Evolutionary conservation across 2,797 vertebrate species (phyloP).

Genomic region (Sitta carolinensis): DNA sequence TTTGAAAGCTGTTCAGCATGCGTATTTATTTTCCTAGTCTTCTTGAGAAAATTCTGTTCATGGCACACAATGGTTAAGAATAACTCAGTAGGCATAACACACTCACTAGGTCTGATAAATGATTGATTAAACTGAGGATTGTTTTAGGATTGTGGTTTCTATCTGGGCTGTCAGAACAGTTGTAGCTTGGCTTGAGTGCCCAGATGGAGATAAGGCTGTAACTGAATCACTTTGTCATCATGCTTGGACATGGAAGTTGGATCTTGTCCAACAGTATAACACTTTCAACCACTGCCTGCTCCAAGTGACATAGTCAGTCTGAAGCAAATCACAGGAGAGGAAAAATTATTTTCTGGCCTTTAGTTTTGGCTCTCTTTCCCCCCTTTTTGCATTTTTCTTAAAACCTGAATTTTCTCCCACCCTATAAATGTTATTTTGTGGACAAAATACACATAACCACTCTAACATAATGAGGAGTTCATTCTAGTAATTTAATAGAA

Average conservation of each 20-base stretch:
- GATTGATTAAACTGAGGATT: neutral
- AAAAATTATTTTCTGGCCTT: neutral
- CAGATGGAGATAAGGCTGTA: neutral
- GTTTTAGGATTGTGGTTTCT: neutral
- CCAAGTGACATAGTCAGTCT: neutral
- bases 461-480: neutral
- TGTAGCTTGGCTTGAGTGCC: neutral
- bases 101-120: neutral
- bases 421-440: neutral
- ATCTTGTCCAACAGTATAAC: neutral
- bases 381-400: neutral
- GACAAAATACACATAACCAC: neutral
- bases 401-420: neutral
- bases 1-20: neutral
- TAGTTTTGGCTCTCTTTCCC: fast-evolving
- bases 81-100: neutral
- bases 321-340: neutral
- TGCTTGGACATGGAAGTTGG: neutral
- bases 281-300: neutral
- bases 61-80: neutral
- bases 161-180: neutral
- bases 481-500: neutral
- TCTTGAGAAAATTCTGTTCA: neutral
- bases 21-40: neutral
- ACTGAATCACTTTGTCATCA: neutral